phyloP scores from a whole-genome alignment of 1,140 invertebrate species.

The Drosophila lacertosa region DNA sequence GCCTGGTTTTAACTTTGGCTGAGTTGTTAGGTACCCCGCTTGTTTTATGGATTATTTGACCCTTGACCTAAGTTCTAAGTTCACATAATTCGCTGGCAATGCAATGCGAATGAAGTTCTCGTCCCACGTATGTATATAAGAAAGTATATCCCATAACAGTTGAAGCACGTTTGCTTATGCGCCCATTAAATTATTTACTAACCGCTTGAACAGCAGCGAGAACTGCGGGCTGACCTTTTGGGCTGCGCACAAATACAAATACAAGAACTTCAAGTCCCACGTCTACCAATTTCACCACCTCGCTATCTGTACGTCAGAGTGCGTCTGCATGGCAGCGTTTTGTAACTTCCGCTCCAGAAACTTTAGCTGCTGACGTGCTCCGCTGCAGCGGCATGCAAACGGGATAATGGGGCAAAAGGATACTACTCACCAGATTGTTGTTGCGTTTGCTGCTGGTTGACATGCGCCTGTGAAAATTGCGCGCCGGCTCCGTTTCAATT shows the following conservation, averaged over 20 bases:
- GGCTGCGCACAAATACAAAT: slow-evolving; percentile 40
- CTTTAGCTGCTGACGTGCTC: slow-evolving; percentile 47
- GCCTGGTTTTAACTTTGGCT: background rate
- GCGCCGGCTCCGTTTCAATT: slow-evolving; percentile 88
- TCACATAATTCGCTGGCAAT: slow-evolving; percentile 1
- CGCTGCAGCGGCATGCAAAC: slow-evolving; percentile 48
- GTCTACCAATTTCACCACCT: background rate
- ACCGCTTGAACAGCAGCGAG: slow-evolving; percentile 56
- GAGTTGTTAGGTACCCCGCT: background rate
- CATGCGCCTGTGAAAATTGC: slow-evolving; percentile 87
- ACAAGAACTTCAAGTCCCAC: slow-evolving; percentile 39
- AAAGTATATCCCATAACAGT: slow-evolving; percentile 16
- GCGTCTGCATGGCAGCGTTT: slow-evolving; percentile 47
- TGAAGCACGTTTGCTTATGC: slow-evolving; percentile 25
- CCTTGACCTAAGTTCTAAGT: slow-evolving; percentile 34
- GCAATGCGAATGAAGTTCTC: background rate
- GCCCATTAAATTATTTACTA: slow-evolving; percentile 65
- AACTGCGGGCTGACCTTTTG: slow-evolving; percentile 57
- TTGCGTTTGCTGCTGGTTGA: slow-evolving; percentile 86
- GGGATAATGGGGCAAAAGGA: slow-evolving; percentile 12
- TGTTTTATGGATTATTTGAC: slow-evolving; percentile 13
- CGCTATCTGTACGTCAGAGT: slow-evolving; percentile 17
- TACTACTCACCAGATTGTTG: slow-evolving; percentile 86
- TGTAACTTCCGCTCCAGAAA: slow-evolving; percentile 76
- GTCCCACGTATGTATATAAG: no score